These are phyloP conservation scores for Cyrtonyx montezumae DNA, from an alignment of 2,113 vertebrate genomes.

Conservation along the genomic window DNA sequence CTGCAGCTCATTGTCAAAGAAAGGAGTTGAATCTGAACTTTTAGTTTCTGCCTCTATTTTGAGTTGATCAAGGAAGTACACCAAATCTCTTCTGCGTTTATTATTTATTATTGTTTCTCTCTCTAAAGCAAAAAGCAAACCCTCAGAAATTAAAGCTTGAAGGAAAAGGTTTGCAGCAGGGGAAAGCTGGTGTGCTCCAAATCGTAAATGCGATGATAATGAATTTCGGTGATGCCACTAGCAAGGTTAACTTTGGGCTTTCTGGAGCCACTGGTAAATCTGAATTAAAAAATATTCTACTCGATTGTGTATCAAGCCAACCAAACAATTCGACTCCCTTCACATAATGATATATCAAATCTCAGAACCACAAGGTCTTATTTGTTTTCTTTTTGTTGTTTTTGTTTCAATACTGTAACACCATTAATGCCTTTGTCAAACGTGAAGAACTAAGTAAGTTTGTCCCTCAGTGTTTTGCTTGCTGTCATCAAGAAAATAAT, in stretches of 20 bases:
- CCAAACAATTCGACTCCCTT: neutral
- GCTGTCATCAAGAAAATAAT: neutral
- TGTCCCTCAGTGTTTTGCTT: neutral
- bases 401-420: neutral
- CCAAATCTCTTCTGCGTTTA: neutral
- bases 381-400: neutral
- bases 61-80: neutral
- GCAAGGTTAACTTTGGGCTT: neutral
- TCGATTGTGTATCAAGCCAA: neutral
- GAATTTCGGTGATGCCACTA: neutral
- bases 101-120: neutral
- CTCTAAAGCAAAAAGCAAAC: rapidly evolving
- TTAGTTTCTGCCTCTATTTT: slow-evolving; percentile 10
- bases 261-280: neutral
- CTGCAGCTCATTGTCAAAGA: neutral
- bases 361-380: neutral
- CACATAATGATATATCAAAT: neutral
- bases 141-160: neutral
- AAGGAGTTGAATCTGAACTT: neutral
- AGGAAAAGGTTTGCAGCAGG: neutral
- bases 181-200: neutral
- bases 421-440: neutral
- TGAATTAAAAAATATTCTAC: neutral
- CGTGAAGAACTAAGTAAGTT: neutral
- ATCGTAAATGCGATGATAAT: neutral